Evolutionary conservation across 2,888 invertebrate genomes (phyloP), one percentile per base, ranked within the genome.

Genomic region (Drosophila nr. medialis): DNA sequence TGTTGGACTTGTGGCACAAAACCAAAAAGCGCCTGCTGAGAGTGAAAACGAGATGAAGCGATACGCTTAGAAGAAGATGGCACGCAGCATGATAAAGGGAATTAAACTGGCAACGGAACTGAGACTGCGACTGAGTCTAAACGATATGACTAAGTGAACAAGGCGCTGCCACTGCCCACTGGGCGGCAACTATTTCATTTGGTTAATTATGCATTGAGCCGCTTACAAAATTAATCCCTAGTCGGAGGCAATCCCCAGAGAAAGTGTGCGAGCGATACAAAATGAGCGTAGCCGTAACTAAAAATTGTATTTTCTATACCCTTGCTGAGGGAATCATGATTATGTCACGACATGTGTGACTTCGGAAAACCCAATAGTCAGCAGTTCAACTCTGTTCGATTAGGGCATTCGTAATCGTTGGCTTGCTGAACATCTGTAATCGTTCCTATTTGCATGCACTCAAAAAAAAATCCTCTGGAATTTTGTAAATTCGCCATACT

Each of bases 191-290:
- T 45, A 48, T 60, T 77, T 62, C 85, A 72, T 80, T 90, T 88
- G 53, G 72, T 83, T 90, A 88, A 84, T 84, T 90, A 84, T 73
- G 69, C 83, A 86, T 66, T 82, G 80, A 88, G 83, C 80, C 70
- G 86, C 71, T 83, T 88, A 72, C 71, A 51, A 82, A 86, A 76
- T 73, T 59, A 90, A 86, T 87, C 88, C 87, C 88, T 64, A 71
- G 72, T 54, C 66, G 62, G 55, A 18, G 54, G 24, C 62, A 55
- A 21, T 64, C 77, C 67, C 73, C 21, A 24, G 72, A 59, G 81
- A 10, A 4, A 49, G 15, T n/a, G 67, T 27, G 29, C n/a, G 32
- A 5, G n/a, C 15, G 21, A 11, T 11, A 4, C 29, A n/a, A 18
- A 29, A 7, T 11, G 34, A 21, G 27, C n/a, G 18, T 13, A 40